phyloP scores from a whole-genome alignment of 1,140 invertebrate species.

The Nautilus pompilius region DNA sequence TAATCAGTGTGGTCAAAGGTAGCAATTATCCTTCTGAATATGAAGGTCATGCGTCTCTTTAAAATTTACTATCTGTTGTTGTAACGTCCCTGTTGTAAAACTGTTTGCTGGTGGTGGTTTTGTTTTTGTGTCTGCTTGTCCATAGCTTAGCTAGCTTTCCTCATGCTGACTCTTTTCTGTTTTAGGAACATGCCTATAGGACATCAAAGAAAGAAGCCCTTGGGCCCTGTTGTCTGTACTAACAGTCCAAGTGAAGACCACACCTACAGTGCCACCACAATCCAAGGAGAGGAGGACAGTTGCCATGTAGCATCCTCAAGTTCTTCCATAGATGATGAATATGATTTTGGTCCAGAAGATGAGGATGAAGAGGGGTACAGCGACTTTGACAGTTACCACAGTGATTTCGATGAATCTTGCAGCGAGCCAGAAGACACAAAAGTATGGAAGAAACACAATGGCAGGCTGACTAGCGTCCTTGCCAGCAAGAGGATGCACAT shows the following conservation, averaged over 20 bases:
- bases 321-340: slow-evolving; percentile 55
- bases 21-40: too few relatives aligned
- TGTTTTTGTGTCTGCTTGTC: too few relatives aligned
- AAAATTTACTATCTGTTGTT: too few relatives aligned
- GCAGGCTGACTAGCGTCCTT: not conserved
- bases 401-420: slow-evolving; percentile 32
- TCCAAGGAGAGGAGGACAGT: slow-evolving; percentile 19
- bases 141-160: too few relatives aligned
- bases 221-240: slow-evolving; percentile 61
- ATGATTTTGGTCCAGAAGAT: slow-evolving; percentile 45
- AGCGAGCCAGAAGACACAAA: slow-evolving; percentile 9
- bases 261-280: slow-evolving; percentile 61
- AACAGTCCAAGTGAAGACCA: slow-evolving; percentile 76
- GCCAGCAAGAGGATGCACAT: slow-evolving; percentile 4
- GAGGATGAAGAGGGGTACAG: slow-evolving; percentile 28
- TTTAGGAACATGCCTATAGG: too few relatives aligned
- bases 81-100: too few relatives aligned
- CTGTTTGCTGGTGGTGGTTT: too few relatives aligned
- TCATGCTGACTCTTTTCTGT: too few relatives aligned
- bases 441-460: slow-evolving; percentile 7
- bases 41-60: too few relatives aligned
- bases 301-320: slow-evolving; percentile 34
- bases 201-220: not conserved
- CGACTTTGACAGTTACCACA: slow-evolving; percentile 28
- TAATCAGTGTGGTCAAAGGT: too few relatives aligned